Base-by-base conservation (phyloP, 2,797 vertebrate genomes). In the Rachycentron canadum region DNA sequence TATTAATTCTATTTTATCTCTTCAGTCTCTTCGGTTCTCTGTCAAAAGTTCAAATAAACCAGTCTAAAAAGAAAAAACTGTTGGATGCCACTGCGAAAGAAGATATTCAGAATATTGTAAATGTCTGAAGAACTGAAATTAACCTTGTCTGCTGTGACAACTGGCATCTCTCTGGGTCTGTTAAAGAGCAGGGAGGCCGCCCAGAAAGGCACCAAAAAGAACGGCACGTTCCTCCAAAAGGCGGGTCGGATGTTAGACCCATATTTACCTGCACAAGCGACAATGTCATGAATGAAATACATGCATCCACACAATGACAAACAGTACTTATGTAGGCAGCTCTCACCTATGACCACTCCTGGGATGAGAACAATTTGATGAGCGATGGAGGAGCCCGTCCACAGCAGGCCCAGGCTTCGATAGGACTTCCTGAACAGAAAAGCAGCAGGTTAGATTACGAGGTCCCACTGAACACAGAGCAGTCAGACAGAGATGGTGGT, bases 371-470 rank as follows among this genome's bases (percentile, higher is more conserved):
- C 95, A 0, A 96, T n/a, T 59, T 98, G 91, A 78, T 96, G 95
- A 89, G 96, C 96, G 36, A 94, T 58, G 17, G 96, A 89, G 2
- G 98, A 99, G 10, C 98, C 97, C 1, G 95, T 87, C 98, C 98
- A 99, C 75, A 97, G 95, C 14, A 99, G 93, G 17, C 93, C 96
- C 40, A 97, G 73, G 69, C 69, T 93, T 56, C 96, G 96, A 80
- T 95, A 98, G 11, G 86, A 92, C 91, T 92, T 96, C 78, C 98
- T 99, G 52, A 38, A 78, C 21, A 79, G 9, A 69, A 73, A 60
- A 67, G 7, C 23, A 41, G 47, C 14, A 57, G 11, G 19, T 59
- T 34, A 32, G 12, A 60, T 63, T 2, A 17, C 28, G 17, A 34
- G 36, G 30, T n/a, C 28, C 49, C 14, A 10, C 12, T 53, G 26